Conservation (phyloP, 2,888 invertebrate genomes). For the Harpalus rubripes region DNA sequence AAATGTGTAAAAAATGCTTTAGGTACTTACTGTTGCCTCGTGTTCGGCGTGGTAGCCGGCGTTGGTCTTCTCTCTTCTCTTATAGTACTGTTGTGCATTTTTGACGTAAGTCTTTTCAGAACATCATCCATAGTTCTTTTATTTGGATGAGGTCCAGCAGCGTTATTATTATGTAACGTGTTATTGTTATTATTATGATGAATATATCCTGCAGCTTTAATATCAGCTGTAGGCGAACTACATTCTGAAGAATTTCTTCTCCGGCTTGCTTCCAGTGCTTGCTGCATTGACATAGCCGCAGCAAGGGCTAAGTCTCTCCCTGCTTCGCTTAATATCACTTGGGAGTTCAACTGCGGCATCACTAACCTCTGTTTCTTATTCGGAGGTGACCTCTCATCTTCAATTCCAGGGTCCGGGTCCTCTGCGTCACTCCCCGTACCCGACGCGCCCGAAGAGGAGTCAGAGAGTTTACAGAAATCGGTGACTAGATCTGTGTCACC, state of each 20-base stretch:
- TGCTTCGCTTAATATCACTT: slow-evolving; percentile 70
- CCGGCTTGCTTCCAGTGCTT: slow-evolving; percentile 72
- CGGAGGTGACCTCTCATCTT: slow-evolving; percentile 76
- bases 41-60: slow-evolving; percentile 83
- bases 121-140: slow-evolving; percentile 96
- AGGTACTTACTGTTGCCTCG: slow-evolving; percentile 75
- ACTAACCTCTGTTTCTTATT: slow-evolving; percentile 76
- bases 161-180: slow-evolving; percentile 83
- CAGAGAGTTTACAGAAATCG: slow-evolving; percentile 75
- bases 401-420: slow-evolving; percentile 76
- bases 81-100: slow-evolving; percentile 89
- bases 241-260: slow-evolving; percentile 83
- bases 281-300: slow-evolving; percentile 76
- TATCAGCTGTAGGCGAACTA: slow-evolving; percentile 85
- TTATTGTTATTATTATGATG: slow-evolving; percentile 81
- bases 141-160: slow-evolving; percentile 80
- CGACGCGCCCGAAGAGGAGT: slow-evolving; percentile 76
- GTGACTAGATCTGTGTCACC: slow-evolving; percentile 78
- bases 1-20: not conserved
- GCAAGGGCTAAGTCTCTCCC: slow-evolving; percentile 71
- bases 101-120: slow-evolving; percentile 89
- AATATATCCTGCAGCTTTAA: slow-evolving; percentile 81
- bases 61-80: slow-evolving; percentile 86
- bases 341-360: slow-evolving; percentile 70
- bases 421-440: slow-evolving; percentile 76